Evolutionary conservation across 2,888 invertebrate species (phyloP), one percentile per base, ranked within the genome.

Genomic region (Heliconius ethilla): DNA sequence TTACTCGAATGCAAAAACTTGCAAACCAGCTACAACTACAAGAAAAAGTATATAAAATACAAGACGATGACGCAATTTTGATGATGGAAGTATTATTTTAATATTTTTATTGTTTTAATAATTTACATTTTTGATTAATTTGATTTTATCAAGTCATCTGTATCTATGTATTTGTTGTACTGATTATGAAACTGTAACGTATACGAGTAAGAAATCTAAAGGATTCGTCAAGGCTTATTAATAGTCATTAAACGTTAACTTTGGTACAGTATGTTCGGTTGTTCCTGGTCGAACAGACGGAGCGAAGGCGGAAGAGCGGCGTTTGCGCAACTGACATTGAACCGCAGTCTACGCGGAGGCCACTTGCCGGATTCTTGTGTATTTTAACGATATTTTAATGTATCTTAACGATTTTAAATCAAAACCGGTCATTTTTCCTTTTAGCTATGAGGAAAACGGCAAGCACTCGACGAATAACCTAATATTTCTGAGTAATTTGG

Each of bases 241-340:
- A 67, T 59, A 72, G 51, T 62, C 76, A 72, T 77, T 75, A 77
- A 78, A 85, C 87, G 89, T 88, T 51, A 51, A 51, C 51, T 92
- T 90, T 87, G 85, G 89, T 90, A 89, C 88, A 85, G 84, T 84
- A 80, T 82, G 79, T 83, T 78, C 82, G 84, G 75, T 82, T 83
- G 90, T 90, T 92, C 90, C 91, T 91, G 90, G 89, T 92, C 87
- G 88, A 89, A 85, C 86, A 85, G 70, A 85, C 85, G 83, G 84
- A 77, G 80, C 80, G 83, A 84, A 84, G 84, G 92, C 93, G 93
- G 93, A 93, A 93, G 93, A 92, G 86, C 84, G 88, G 87, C 90
- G 92, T 90, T 94, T 94, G 92, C 94, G 93, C 93, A 94, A 93
- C 90, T 93, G 94, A 93, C 94, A 94, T 94, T 94, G 94, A 93